Percentiles rank a stretch among this genome's conserved stretches.
Evolutionary conservation across 2,113 vertebrate genomes (phyloP).

Genomic region (Pluvianellus socialis): DNA sequence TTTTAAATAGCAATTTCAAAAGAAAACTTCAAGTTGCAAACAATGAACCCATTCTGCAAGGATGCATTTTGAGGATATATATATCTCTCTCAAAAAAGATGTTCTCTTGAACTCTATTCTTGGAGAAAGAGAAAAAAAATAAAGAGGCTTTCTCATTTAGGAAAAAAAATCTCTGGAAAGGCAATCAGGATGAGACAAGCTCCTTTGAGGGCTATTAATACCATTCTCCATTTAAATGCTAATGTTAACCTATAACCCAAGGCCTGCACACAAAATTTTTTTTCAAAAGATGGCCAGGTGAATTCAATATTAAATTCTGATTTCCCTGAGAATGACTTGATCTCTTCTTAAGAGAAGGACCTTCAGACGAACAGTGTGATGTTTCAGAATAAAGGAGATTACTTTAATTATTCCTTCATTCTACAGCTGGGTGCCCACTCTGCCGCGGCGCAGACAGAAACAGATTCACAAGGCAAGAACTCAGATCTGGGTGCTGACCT

Average conservation of each 20-base stretch:
- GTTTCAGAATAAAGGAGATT: background rate
- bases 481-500: background rate
- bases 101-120: slow-evolving; percentile 20
- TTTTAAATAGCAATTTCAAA: background rate
- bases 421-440: background rate
- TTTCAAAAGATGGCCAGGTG: slow-evolving; percentile 17
- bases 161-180: slow-evolving; percentile 9
- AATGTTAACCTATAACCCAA: slow-evolving; percentile 59
- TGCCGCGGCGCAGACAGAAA: background rate
- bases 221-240: slow-evolving; percentile 71
- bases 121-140: background rate
- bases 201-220: slow-evolving; percentile 48
- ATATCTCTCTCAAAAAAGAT: background rate
- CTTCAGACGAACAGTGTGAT: background rate
- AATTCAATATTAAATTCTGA: slow-evolving; percentile 56
- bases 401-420: slow-evolving; percentile 7
- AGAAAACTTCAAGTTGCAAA: background rate
- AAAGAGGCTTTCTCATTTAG: slow-evolving; percentile 13
- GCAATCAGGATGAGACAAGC: slow-evolving; percentile 27
- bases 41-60: background rate
- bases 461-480: background rate
- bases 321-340: slow-evolving; percentile 38
- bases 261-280: slow-evolving; percentile 19
- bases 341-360: background rate
- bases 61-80: background rate